Conservation (phyloP, 2,888 invertebrate species). For the Callimorpha dominula region DNA sequence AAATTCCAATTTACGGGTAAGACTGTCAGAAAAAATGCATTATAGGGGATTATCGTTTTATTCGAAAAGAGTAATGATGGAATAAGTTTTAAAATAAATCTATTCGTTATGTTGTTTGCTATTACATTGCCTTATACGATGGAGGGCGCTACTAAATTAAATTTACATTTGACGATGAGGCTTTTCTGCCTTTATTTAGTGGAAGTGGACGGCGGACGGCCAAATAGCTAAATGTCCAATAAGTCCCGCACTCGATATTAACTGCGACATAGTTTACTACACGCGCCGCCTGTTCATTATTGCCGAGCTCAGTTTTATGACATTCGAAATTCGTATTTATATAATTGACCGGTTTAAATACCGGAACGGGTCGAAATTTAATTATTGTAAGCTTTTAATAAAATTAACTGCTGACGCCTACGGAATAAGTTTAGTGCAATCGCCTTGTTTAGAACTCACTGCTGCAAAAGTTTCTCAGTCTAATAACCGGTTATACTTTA, state of each 20-base stretch:
- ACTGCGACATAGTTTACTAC: slow-evolving; percentile 81
- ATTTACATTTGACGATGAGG: slow-evolving; percentile 48
- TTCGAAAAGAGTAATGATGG: neutral
- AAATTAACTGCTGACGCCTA: slow-evolving; percentile 50
- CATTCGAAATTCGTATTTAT: slow-evolving; percentile 76
- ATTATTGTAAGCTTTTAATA: slow-evolving; percentile 60
- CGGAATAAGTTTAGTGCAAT: slow-evolving; percentile 45
- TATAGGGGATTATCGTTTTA: neutral
- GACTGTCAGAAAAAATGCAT: neutral
- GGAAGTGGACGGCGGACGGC: slow-evolving; percentile 56
- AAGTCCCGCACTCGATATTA: slow-evolving; percentile 78
- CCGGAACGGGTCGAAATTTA: slow-evolving; percentile 63
- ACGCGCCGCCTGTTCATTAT: slow-evolving; percentile 82
- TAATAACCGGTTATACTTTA: slow-evolving; percentile 36
- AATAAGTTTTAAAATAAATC: neutral
- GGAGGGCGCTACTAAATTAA: slow-evolving; percentile 39
- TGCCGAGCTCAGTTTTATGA: slow-evolving; percentile 78
- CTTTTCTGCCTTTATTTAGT: slow-evolving; percentile 53
- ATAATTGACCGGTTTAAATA: slow-evolving; percentile 79
- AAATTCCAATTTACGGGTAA: slow-evolving; percentile 13
- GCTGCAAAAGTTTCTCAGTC: slow-evolving; percentile 38
- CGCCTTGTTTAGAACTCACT: slow-evolving; percentile 39
- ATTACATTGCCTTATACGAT: neutral
- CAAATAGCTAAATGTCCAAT: slow-evolving; percentile 78
- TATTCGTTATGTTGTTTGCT: neutral